phyloP scores from a whole-genome alignment of 2,113 vertebrate species.

The Otolemur garnettii region DNA sequence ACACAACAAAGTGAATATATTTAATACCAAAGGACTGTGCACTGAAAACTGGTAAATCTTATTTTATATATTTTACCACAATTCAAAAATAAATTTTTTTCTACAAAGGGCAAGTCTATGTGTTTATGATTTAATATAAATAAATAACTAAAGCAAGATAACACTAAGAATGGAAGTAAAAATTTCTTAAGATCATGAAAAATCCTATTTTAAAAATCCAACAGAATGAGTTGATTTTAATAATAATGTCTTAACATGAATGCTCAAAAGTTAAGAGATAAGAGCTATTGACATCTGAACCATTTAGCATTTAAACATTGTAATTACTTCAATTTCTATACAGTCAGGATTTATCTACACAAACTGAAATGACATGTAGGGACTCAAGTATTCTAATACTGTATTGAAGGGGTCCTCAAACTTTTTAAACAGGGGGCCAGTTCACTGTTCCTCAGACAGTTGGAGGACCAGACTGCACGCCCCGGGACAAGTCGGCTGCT shows the following conservation, averaged over 20 bases:
- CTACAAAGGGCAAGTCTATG: not conserved
- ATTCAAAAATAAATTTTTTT: not conserved
- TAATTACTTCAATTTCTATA: slow-evolving; percentile 13
- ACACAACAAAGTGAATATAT: not conserved
- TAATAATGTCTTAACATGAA: not conserved
- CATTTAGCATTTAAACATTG: not conserved
- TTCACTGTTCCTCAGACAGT: too few relatives aligned
- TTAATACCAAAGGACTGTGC: not conserved
- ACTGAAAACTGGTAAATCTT: not conserved
- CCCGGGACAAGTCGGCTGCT: too few relatives aligned
- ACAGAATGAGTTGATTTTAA: not conserved
- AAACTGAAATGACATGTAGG: not conserved
- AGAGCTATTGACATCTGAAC: not conserved
- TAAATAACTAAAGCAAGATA: not conserved
- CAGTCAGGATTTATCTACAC: not conserved
- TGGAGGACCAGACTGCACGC: too few relatives aligned
- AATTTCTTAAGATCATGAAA: not conserved
- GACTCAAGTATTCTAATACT: not conserved
- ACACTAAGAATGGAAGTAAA: not conserved
- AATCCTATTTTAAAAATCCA: not conserved
- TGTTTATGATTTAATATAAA: too few relatives aligned
- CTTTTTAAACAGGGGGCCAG: too few relatives aligned
- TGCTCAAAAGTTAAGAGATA: not conserved
- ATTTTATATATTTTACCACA: not conserved
- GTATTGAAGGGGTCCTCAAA: not conserved